A percentile compares a stretch with the other conserved stretches of the same genome.
These are phyloP conservation scores for Enteromius mattozi DNA, from an alignment of 2,797 vertebrate species.

Conservation along the genomic window DNA sequence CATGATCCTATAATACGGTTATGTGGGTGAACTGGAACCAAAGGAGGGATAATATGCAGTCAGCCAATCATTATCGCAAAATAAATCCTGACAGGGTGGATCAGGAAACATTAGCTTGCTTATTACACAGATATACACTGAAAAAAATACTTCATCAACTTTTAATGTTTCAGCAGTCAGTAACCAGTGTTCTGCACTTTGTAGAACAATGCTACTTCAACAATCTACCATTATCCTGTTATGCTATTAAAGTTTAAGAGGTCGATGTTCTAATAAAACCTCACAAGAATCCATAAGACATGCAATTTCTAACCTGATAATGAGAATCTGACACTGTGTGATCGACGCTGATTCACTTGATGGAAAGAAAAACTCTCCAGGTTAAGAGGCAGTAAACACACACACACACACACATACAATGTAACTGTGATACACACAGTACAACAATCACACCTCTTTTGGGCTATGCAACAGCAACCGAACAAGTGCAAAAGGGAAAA, in stretches of 20 bases:
- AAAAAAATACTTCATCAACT: neutral
- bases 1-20: neutral
- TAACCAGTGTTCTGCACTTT: neutral
- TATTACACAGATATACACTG: neutral
- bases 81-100: constrained; percentile 1
- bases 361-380: neutral
- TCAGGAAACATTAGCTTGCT: neutral
- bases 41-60: neutral
- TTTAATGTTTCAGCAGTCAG: neutral
- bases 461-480: neutral
- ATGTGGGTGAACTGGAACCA: neutral
- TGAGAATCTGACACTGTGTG: neutral
- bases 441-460: neutral
- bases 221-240: neutral
- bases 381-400: neutral
- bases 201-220: neutral
- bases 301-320: neutral
- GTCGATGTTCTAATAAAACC: neutral
- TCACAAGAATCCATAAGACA: neutral
- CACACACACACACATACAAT: neutral
- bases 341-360: neutral
- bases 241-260: neutral
- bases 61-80: neutral
- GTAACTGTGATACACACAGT: neutral
- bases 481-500: neutral